Conservation (phyloP, 2,888 invertebrate genomes). For the Drosophila imparisetae region DNA sequence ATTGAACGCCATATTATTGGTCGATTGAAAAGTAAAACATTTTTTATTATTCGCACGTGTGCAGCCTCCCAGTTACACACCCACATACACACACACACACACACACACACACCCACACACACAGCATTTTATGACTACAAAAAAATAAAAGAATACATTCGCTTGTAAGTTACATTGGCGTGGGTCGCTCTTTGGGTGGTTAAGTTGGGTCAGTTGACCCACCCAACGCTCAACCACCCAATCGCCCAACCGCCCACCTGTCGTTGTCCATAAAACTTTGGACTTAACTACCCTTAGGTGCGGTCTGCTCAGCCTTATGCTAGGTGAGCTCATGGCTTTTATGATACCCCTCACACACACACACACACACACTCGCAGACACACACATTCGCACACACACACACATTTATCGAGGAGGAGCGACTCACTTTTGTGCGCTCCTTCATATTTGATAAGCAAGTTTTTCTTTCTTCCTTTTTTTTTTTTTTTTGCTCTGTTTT, state of each 20-base stretch:
- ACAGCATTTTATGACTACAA: slow-evolving; percentile 65
- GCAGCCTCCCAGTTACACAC: slow-evolving; percentile 53
- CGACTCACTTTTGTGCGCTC: slow-evolving; percentile 72
- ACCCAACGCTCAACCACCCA: background rate
- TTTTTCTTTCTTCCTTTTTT: slow-evolving; percentile 46
- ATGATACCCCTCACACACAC: slow-evolving; percentile 57
- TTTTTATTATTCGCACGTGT: slow-evolving; percentile 80
- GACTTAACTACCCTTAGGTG: slow-evolving; percentile 75
- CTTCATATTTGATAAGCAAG: slow-evolving; percentile 81
- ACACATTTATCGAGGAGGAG: slow-evolving; percentile 9
- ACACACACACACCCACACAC: slow-evolving; percentile 5
- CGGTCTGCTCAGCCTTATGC: slow-evolving; percentile 38
- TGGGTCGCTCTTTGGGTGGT: slow-evolving; percentile 20
- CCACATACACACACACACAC: background rate
- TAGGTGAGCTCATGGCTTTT: slow-evolving; percentile 78
- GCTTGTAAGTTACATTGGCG: slow-evolving; percentile 23
- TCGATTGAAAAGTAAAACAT: slow-evolving; percentile 81
- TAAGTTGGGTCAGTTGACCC: slow-evolving; percentile 50
- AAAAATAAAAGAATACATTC: slow-evolving; percentile 26
- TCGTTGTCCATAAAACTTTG: slow-evolving; percentile 75
- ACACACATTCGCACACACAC: background rate
- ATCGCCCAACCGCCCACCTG: slow-evolving; percentile 57
- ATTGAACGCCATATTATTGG: slow-evolving; percentile 80
- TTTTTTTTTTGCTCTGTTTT: slow-evolving; percentile 25
- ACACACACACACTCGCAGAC: background rate